Conservation (phyloP, 2,113 vertebrate genomes). For the Phaethon lepturus region DNA sequence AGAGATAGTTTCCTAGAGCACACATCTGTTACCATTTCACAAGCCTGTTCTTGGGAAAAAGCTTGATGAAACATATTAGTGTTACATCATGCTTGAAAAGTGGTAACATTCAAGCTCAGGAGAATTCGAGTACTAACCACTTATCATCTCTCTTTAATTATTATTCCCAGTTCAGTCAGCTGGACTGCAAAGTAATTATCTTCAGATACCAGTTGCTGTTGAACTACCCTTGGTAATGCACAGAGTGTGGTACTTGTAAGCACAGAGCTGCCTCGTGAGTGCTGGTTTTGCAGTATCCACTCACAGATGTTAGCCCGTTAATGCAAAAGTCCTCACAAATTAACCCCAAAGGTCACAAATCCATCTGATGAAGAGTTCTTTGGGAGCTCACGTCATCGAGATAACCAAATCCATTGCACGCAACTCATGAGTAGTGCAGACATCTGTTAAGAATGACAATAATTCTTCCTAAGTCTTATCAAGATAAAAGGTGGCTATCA, state of each 20-base stretch:
- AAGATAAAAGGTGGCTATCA: background rate
- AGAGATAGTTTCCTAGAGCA: background rate
- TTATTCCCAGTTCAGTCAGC: constrained; percentile 31
- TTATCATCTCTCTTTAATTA: constrained; percentile 38
- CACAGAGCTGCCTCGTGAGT: background rate
- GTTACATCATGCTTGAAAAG: constrained; percentile 37
- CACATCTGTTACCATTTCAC: constrained; percentile 3
- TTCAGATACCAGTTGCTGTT: background rate
- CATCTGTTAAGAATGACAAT: background rate
- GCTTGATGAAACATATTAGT: constrained; percentile 14
- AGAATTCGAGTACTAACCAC: constrained; percentile 9
- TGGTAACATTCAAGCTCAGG: constrained; percentile 5
- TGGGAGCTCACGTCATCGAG: background rate
- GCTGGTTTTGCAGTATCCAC: background rate
- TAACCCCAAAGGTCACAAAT: constrained; percentile 30
- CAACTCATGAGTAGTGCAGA: background rate
- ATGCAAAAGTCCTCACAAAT: constrained; percentile 10
- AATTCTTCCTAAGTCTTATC: background rate
- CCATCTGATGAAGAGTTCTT: background rate
- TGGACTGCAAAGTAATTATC: constrained; percentile 21
- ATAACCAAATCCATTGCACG: background rate
- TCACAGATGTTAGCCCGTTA: background rate
- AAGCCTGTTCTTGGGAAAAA: constrained; percentile 1
- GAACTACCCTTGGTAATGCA: background rate
- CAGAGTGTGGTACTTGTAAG: background rate